phyloP scores from a whole-genome alignment of 2,888 invertebrate species.

The Cerastis leucographa region DNA sequence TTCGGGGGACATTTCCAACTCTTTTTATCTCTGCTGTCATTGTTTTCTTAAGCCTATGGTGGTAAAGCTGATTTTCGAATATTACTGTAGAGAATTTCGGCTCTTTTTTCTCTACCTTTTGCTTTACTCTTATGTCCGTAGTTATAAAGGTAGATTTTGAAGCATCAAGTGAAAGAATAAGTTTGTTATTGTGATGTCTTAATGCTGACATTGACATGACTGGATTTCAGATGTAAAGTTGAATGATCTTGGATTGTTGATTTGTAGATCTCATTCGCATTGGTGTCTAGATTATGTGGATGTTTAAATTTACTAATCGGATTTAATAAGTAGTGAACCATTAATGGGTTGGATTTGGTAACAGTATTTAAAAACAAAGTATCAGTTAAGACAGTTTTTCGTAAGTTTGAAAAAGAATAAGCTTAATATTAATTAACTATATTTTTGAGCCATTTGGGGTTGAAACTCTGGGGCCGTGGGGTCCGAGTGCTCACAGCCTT shows the following conservation, averaged over 20 bases:
- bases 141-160: conserved; percentile 35
- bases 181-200: conserved; percentile 28
- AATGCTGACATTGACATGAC: conserved; percentile 60
- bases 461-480: too few relatives aligned
- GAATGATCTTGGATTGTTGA: conserved; percentile 33
- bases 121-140: conserved; percentile 7
- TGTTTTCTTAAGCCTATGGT: conserved; percentile 4
- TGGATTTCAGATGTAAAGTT: conserved; percentile 26
- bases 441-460: too few relatives aligned
- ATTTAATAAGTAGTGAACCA: not conserved
- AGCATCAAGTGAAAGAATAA: conserved; percentile 17
- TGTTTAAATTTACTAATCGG: not conserved
- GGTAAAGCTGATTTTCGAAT: conserved; percentile 32
- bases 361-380: not conserved
- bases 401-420: not conserved
- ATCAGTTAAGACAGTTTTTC: not conserved
- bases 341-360: not conserved
- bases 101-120: conserved; percentile 4
- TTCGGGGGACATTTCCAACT: conserved; percentile 35
- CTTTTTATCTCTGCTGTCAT: conserved; percentile 1
- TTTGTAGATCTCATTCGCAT: conserved; percentile 16
- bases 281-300: conserved; percentile 10
- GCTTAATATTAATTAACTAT: too few relatives aligned
- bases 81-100: not conserved
- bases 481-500: too few relatives aligned